Evolutionary conservation across 1,140 invertebrate species (phyloP).

Genomic region (Drosophila repletoides): DNA sequence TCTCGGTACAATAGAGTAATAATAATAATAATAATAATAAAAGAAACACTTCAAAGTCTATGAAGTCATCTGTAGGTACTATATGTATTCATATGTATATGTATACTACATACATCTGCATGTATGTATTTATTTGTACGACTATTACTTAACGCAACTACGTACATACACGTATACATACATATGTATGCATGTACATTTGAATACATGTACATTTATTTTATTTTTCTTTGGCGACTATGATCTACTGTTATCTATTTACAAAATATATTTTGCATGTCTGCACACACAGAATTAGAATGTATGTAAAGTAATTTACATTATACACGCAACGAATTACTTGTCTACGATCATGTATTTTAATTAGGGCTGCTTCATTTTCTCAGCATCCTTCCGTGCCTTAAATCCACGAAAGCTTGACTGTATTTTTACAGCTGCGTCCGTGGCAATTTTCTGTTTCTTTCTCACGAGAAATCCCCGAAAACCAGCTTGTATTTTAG

Average conservation of each 20-base stretch:
- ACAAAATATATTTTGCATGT: slow-evolving; percentile 30
- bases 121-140: too few species aligned
- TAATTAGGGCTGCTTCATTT: slow-evolving; percentile 60
- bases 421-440: slow-evolving; percentile 86
- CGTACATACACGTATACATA: too few species aligned
- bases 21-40: too few species aligned
- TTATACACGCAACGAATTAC: slow-evolving; percentile 9
- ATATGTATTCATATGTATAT: too few species aligned
- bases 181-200: not conserved
- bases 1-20: too few species aligned
- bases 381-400: slow-evolving; percentile 83
- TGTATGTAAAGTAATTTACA: slow-evolving; percentile 30
- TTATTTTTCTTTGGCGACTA: slow-evolving; percentile 37
- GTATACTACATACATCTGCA: too few species aligned
- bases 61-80: not conserved
- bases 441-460: slow-evolving; percentile 83
- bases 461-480: slow-evolving; percentile 88
- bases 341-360: not conserved
- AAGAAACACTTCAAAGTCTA: too few species aligned
- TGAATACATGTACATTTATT: slow-evolving; percentile 15
- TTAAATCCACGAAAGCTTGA: slow-evolving; percentile 85
- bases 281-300: slow-evolving; percentile 14
- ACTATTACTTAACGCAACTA: slow-evolving; percentile 6
- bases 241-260: slow-evolving; percentile 40
- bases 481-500: slow-evolving; percentile 89